Evolutionary conservation across 2,888 invertebrate genomes (phyloP).

Genomic region (Drosophila parthenogenetica): DNA sequence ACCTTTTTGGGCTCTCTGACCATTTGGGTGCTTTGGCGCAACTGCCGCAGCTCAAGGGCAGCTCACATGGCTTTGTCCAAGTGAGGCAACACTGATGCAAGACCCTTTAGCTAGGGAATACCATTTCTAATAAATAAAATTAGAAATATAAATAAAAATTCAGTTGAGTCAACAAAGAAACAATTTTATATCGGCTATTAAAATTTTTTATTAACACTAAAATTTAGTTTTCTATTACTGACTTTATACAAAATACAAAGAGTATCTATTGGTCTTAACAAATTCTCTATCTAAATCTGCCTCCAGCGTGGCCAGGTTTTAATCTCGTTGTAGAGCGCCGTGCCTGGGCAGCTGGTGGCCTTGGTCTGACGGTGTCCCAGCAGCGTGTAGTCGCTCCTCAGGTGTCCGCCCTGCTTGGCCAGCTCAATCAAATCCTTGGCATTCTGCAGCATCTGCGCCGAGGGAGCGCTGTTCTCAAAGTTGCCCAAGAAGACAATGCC

Average conservation of each 20-base stretch:
- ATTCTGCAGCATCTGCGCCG: constrained; percentile 87
- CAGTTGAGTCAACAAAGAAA: too few relatives aligned
- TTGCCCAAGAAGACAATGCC: constrained; percentile 89
- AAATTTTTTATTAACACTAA: too few relatives aligned
- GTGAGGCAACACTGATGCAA: constrained; percentile 49
- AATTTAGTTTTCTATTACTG: not conserved
- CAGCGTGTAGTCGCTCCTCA: constrained; percentile 87
- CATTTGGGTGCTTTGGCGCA: constrained; percentile 29
- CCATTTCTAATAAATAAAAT: not conserved
- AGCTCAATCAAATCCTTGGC: constrained; percentile 87
- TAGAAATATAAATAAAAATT: not conserved
- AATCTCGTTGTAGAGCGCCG: constrained; percentile 87
- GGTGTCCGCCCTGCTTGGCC: constrained; percentile 87
- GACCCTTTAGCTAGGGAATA: constrained; percentile 22
- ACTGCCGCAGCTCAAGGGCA: constrained; percentile 57
- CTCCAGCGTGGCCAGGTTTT: constrained; percentile 87
- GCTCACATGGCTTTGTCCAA: constrained; percentile 52
- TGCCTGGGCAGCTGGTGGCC: constrained; percentile 89
- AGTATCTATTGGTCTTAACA: not conserved
- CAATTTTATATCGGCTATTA: too few relatives aligned
- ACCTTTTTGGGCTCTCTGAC: constrained; percentile 35
- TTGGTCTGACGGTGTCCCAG: constrained; percentile 88
- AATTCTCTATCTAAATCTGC: constrained; percentile 24
- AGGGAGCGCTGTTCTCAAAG: constrained; percentile 86
- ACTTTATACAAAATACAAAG: not conserved